A percentile compares a stretch with the other conserved stretches of the same genome.
phyloP scores from a whole-genome alignment of 2,888 invertebrate species.

The Nowickia ferox region DNA sequence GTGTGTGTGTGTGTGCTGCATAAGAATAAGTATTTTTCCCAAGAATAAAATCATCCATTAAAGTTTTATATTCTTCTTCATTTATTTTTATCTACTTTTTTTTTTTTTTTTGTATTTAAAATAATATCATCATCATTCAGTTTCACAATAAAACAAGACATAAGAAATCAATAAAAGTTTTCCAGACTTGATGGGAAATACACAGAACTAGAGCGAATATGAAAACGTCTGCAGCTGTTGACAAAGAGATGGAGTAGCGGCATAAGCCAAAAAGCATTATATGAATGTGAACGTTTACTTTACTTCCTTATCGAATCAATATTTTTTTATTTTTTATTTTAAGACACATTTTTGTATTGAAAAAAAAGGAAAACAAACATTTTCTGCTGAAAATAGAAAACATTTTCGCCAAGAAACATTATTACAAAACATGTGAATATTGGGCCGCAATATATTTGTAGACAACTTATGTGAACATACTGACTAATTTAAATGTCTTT shows the following conservation, averaged over 20 bases:
- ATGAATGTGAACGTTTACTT: neutral
- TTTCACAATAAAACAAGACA: neutral
- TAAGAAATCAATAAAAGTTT: neutral
- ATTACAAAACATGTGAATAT: too few relatives aligned
- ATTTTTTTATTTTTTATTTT: slow-evolving; percentile 2
- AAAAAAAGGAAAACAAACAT: too few relatives aligned
- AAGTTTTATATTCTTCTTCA: too few relatives aligned
- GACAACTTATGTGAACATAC: too few relatives aligned
- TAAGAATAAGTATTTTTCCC: too few relatives aligned
- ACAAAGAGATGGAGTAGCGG: neutral
- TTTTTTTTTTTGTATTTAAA: neutral
- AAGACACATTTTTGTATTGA: neutral
- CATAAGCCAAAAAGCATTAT: neutral
- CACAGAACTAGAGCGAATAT: neutral
- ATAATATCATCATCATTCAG: neutral
- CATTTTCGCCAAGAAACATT: too few relatives aligned
- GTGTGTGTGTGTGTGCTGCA: too few relatives aligned
- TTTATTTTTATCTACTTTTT: too few relatives aligned
- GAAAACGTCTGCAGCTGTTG: neutral
- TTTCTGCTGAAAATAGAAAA: too few relatives aligned
- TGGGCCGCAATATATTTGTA: too few relatives aligned
- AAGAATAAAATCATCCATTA: too few relatives aligned
- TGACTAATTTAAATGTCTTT: too few relatives aligned
- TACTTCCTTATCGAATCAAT: neutral
- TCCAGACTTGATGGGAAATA: neutral